Base-by-base conservation (phyloP, 64 coral and sea anemone species). In the Acropora tenuis region DNA sequence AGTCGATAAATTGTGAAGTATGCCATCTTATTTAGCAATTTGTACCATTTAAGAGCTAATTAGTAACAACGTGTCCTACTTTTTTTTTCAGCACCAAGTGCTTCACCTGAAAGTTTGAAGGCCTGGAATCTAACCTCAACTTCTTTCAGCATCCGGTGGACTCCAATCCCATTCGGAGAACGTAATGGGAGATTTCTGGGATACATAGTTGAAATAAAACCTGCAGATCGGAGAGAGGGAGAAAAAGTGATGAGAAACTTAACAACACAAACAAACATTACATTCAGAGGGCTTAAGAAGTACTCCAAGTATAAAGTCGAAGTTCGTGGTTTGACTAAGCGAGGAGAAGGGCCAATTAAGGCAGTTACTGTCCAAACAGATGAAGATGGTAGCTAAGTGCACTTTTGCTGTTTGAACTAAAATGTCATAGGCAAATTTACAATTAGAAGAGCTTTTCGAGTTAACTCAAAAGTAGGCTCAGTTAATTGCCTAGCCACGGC, bases 61-160 rank as follows among this genome's bases (percentile, higher is more conserved):
- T 63, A 63, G 2, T 2, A 10, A 63, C 59, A 63, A 48, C 6
- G 8, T 48, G 8, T 49, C 5, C 45, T 45, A 3, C 49, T 78
- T 13, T 49, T 3, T 49, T 5, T 78, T 78, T 18, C 2, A 84
- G 81, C 19, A 1, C 81, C 81, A 5, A 18, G 16, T 48, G 81
- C 81, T 84, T 61, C 81, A 1, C 81, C 81, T 48, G 1, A 84
- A n/a, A 48, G 17, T 47, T 11, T 84, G 16, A 48, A n/a, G 17
- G 81, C 81, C 2, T 69, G 81, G 81, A 84, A 84, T 47, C 59
- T 69, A 47, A 84, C 60, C 43, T 84, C 81, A 47, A 84, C 81
- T 8, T 18, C 41, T 69, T 20, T 84, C 15, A 6, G 48, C 13
- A 16, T 69, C 16, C 40, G 48, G 42, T 84, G 81, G 81, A 12